Conservation (phyloP, 2,797 vertebrate genomes). For the Acanthurus lineatus region DNA sequence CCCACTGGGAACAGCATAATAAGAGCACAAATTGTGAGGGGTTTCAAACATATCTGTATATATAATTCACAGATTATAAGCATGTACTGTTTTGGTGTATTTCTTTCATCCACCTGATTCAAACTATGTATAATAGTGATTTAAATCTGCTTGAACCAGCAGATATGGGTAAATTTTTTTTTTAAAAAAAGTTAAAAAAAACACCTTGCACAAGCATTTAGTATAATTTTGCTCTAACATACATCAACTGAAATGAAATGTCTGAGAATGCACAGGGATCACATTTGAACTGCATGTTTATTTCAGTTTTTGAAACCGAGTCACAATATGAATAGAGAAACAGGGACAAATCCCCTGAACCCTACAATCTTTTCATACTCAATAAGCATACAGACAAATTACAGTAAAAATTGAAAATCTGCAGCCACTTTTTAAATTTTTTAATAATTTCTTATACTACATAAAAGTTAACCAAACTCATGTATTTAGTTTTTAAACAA, state of each 20-base stretch:
- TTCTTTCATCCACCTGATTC: background rate
- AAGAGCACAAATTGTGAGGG: too few species aligned
- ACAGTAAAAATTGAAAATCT: background rate
- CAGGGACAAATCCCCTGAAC: background rate
- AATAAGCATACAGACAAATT: background rate
- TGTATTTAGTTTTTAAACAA: too few species aligned
- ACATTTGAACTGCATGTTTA: conserved; percentile 3
- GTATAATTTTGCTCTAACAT: background rate
- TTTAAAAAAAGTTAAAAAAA: too few species aligned
- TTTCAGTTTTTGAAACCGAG: conserved; percentile 4
- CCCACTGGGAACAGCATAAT: too few species aligned
- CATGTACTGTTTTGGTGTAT: too few species aligned
- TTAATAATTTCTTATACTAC: too few species aligned
- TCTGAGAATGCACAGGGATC: background rate
- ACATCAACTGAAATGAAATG: too few species aligned
- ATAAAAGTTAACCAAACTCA: too few species aligned
- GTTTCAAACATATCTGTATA: too few species aligned
- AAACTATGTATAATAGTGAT: background rate
- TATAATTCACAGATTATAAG: background rate
- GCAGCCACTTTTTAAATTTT: background rate
- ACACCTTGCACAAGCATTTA: background rate
- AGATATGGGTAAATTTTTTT: too few species aligned
- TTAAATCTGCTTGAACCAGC: too few species aligned
- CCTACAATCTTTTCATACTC: background rate
- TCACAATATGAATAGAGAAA: background rate